Evolutionary conservation across 1,140 invertebrate species (phyloP), one percentile per base, ranked within the genome.

Genomic region (Drosophila truncata): DNA sequence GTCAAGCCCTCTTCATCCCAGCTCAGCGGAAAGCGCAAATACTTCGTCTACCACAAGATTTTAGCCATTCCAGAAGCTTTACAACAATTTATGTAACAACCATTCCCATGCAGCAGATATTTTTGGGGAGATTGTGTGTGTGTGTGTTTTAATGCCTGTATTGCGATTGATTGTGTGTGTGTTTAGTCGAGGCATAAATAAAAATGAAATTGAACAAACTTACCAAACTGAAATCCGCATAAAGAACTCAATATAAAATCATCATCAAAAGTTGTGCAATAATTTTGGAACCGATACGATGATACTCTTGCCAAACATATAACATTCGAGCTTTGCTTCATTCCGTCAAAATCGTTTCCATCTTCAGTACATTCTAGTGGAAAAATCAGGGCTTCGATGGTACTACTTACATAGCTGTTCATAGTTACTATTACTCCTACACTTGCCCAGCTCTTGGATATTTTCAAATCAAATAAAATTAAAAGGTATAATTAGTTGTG

Each of bases 91-190:
- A 25, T 25, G 52, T 55, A 50, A 81, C 67, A 82, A 87, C 74
- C 83, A 87, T 86, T 80, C 84, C 66, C 83, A 86, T 86, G 83
- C 83, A 88, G 54, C 62, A 39, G 35, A 65, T 75, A 16, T 60
- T 10, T 10, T 64, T 23, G 27, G 27, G 27, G 27, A 7, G 4
- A 27, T 6, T 31, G 8, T 31, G 8, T 33, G 9, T 33, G 2
- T 11, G 31, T 66, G 44, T 70, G 20, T 35, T 20, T 65, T 39
- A 59, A 14, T 35, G 47, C 62, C 20, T 58, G 47, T 16, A 27
- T 20, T 35, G 25, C 6, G 14, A n/a, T 20, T 46, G 8, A 23
- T 6, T 67, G n/a, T 46, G 10, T 64, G 60, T 42, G 3, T 47
- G 14, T 49, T 25, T 4, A n/a, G 1, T 47, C 46, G 46, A 29